phyloP scores from a whole-genome alignment of 2,888 invertebrate genomes.

The Leucophenga montana region DNA sequence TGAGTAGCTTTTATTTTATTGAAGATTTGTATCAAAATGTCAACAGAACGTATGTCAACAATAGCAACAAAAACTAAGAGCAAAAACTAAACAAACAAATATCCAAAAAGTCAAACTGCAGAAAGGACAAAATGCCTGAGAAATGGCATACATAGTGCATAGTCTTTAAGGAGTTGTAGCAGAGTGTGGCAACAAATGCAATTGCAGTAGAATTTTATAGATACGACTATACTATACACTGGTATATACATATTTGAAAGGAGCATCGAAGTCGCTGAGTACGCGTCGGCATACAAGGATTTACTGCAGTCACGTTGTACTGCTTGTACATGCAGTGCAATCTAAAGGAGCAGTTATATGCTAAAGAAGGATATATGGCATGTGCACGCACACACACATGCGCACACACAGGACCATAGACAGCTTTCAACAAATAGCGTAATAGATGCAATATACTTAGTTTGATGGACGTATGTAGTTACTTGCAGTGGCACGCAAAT shows the following conservation, averaged over 20 bases:
- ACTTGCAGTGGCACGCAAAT: neutral
- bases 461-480: constrained; percentile 22
- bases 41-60: constrained; percentile 58
- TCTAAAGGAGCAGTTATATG: too few species aligned
- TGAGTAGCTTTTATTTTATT: constrained; percentile 61
- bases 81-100: constrained; percentile 23
- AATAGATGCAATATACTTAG: constrained; percentile 13
- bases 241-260: neutral
- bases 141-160: neutral
- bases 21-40: constrained; percentile 65
- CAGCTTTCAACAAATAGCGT: constrained; percentile 13
- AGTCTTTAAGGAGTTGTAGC: constrained; percentile 10
- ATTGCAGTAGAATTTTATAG: constrained; percentile 17
- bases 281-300: constrained; percentile 26
- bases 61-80: constrained; percentile 18
- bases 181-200: constrained; percentile 10
- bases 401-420: constrained; percentile 9
- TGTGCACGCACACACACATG: neutral
- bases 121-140: constrained; percentile 14
- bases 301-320: constrained; percentile 61
- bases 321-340: too few species aligned
- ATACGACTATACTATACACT: neutral
- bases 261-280: neutral
- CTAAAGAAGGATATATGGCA: too few species aligned
- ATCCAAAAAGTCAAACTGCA: constrained; percentile 32